Conservation (phyloP, 2,113 vertebrate genomes). For the Empidonax alnorum region DNA sequence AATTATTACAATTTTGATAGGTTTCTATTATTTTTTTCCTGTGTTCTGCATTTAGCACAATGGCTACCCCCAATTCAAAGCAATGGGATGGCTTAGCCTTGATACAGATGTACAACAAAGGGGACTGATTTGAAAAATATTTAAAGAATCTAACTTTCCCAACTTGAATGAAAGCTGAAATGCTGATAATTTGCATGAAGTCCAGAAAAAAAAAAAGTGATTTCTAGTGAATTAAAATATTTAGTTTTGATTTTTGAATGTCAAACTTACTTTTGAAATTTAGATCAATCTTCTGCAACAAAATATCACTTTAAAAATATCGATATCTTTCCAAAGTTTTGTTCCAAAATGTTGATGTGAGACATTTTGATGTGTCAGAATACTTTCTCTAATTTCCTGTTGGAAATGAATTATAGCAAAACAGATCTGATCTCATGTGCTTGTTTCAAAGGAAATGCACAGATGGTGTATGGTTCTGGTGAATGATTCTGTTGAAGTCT, state of each 20-base stretch:
- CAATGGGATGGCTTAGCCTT: neutral
- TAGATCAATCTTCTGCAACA: neutral
- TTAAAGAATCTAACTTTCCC: neutral
- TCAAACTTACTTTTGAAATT: neutral
- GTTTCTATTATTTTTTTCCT: neutral
- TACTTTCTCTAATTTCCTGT: neutral
- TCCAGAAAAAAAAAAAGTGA: neutral
- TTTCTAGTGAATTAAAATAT: neutral
- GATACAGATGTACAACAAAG: neutral
- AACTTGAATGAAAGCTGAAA: neutral
- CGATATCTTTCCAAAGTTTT: neutral
- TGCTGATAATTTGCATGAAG: neutral
- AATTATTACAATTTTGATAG: neutral
- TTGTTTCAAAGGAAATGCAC: constrained; percentile 2
- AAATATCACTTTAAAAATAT: neutral
- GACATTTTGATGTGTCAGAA: neutral
- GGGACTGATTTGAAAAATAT: neutral
- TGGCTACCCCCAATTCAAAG: neutral
- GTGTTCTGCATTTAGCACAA: neutral
- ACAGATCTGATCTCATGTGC: neutral
- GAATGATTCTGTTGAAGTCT: neutral
- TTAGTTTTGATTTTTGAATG: neutral
- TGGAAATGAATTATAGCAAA: neutral
- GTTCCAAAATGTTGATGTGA: neutral
- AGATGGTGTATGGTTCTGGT: neutral